Evolutionary conservation across 37 sponge, comb jelly and placozoan species (phyloP), one percentile per base, ranked within the genome.

Genomic region (Mnemiopsis leidyi): DNA sequence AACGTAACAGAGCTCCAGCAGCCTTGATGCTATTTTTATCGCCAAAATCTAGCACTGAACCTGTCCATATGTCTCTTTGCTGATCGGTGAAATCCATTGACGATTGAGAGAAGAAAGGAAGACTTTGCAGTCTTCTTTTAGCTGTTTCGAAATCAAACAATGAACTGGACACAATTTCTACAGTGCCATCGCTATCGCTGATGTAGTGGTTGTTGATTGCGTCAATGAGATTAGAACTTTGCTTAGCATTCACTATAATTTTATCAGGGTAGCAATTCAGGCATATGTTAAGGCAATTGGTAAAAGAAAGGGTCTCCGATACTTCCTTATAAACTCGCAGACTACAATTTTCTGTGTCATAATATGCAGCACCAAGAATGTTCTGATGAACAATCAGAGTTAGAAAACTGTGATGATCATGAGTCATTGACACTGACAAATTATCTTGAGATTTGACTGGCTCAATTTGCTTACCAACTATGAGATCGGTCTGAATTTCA

Each of bases 1-100:
- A 97, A 94, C 96, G 94, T 77, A 97, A 82, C 32, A 99, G 93
- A 0, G 96, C 97, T 0, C 99, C 99, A 28, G 90, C 90, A 85
- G 90, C 90, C 39, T 85, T 85, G 0, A 85, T 40, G 39, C 90
- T 85, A 25, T 85, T 85, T 26, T 36, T 85, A 37, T 85, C 90
- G 16, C 36, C 90, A 40, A 85, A 85, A 85, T 85, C 61, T 1
- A 85, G 61, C 0, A 85, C 25, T 26, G 90, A 85, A 28, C 90
- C 39, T 0, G 36, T 61, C 90, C 90, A 85, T 40, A 85, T 21
- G 39, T 85, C 90, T 85, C 36, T 85, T 35, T 85, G 90, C 0
- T 85, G 61, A 39, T 85, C 36, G 38, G 90, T 32, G 9, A 37
- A 35, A 0, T 20, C 61, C 39, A 61, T 13, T 77, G 26, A 16